A percentile compares a stretch with the other conserved stretches of the same genome.
These are phyloP conservation scores for Athetis lepigone DNA, from an alignment of 2,888 invertebrate genomes.

Conservation along the genomic window DNA sequence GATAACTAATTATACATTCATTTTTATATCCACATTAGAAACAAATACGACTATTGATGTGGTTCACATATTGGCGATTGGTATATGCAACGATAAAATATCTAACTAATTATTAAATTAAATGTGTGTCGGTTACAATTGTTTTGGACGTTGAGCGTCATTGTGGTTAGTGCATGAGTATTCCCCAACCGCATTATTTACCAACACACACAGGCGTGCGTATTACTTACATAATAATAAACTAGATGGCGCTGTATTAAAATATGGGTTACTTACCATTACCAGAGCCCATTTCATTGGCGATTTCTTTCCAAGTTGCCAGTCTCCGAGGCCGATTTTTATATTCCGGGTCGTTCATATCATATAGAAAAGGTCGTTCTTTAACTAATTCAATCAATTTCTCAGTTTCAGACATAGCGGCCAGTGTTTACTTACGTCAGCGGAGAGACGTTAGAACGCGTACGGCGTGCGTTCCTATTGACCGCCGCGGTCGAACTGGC, in stretches of 20 bases:
- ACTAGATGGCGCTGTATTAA: slow-evolving; percentile 36
- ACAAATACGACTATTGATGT: too few relatives aligned
- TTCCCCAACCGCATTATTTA: neutral
- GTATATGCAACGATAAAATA: too few relatives aligned
- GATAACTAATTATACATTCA: too few relatives aligned
- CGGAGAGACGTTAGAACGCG: slow-evolving; percentile 30
- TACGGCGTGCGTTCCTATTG: slow-evolving; percentile 38
- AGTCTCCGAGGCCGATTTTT: slow-evolving; percentile 46
- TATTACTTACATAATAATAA: neutral
- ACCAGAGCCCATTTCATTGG: slow-evolving; percentile 43
- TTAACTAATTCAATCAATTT: slow-evolving; percentile 41
- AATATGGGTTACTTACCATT: slow-evolving; percentile 32
- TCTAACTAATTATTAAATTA: too few relatives aligned
- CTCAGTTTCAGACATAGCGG: slow-evolving; percentile 32
- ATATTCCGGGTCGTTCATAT: slow-evolving; percentile 43
- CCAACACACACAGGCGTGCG: neutral
- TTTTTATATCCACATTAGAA: too few relatives aligned
- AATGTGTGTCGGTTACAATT: too few relatives aligned
- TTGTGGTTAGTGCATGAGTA: neutral
- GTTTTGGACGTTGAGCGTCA: neutral
- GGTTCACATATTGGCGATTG: too few relatives aligned
- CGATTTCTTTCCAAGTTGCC: slow-evolving; percentile 51
- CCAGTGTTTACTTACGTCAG: neutral
- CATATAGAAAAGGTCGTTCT: slow-evolving; percentile 44
- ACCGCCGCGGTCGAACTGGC: slow-evolving; percentile 53